Conservation (phyloP, 1,140 invertebrate genomes). For the Pachypeltis micranthus region DNA sequence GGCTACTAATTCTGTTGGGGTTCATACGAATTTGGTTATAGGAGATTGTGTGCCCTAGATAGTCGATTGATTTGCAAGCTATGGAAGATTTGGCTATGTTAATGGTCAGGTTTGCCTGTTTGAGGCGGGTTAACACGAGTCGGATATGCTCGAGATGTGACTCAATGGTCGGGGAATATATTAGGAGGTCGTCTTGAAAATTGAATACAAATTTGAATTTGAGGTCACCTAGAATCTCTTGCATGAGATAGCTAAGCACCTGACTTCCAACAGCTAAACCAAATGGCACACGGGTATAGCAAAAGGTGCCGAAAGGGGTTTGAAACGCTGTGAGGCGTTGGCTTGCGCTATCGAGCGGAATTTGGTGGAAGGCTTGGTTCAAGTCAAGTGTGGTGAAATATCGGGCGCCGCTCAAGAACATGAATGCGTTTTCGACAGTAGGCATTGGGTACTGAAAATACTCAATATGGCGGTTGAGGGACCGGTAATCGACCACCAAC, state of each 20-base stretch:
- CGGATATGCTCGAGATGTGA: too few species aligned
- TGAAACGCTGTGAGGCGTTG: background rate
- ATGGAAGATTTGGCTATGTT: constrained; percentile 17
- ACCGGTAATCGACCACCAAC: too few species aligned
- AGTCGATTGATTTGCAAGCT: constrained; percentile 2
- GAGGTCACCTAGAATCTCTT: constrained; percentile 22
- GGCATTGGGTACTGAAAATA: too few species aligned
- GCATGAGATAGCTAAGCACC: constrained; percentile 32
- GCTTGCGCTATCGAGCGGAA: background rate
- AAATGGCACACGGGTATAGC: background rate
- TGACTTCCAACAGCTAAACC: constrained; percentile 18
- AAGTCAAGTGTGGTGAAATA: too few species aligned
- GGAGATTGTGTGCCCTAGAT: constrained; percentile 17
- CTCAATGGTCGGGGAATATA: constrained; percentile 19
- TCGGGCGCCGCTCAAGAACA: too few species aligned
- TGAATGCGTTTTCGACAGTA: too few species aligned
- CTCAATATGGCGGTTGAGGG: too few species aligned
- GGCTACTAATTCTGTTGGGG: constrained; percentile 2
- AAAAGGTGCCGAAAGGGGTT: background rate
- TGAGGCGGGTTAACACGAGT: constrained; percentile 19
- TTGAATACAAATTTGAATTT: background rate
- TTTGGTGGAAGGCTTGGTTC: background rate
- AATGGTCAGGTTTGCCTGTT: constrained; percentile 19
- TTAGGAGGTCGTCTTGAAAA: constrained; percentile 33
- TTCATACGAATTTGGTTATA: constrained; percentile 5